Evolutionary conservation across 2,888 invertebrate genomes (phyloP), one percentile per base, ranked within the genome.

Genomic region (Deilephila porcellus): DNA sequence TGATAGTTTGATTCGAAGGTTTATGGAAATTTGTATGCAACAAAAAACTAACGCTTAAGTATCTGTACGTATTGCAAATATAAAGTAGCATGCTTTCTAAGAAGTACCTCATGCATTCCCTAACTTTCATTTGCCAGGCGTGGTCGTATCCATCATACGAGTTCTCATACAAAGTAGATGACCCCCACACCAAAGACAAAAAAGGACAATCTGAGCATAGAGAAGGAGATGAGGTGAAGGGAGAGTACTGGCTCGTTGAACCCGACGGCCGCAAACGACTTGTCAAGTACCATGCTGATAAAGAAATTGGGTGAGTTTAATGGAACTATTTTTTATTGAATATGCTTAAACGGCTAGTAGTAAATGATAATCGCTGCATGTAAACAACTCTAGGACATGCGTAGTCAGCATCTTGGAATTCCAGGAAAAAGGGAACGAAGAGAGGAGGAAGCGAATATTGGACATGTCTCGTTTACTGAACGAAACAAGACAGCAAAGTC

Each of bases 111-210:
- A 56, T n/a, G 17, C n/a, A 56, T 56, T 56, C 53, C 19, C 19
- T 4, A n/a, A 19, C 53, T 5, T 56, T 56, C 19, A 56, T 19
- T 37, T 80, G 78, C 14, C 78, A 93, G 94, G 93, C 91, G 72
- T 85, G 83, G 88, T 81, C 93, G 88, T 92, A 93, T 91, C 94
- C 94, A 76, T 90, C 91, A 85, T 94, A 94, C 85, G 93, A 95
- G 80, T 95, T 93, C 91, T 94, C 93, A 77, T 96, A 96, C 85
- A 93, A 92, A 80, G 95, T 96, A 73, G 84, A 91, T 74, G 95
- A 96, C 84, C 94, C 94, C 72, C 92, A 95, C 83, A 96, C 95
- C 29, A 95, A 95, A 76, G 96, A 96, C 84, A 86, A 89, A 74
- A 95, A 95, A 84, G 92, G 91, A 74, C 95, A 95, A 75, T 87